These are phyloP conservation scores for Apodemia duryi DNA, from an alignment of 2,888 invertebrate species.

Conservation along the genomic window DNA sequence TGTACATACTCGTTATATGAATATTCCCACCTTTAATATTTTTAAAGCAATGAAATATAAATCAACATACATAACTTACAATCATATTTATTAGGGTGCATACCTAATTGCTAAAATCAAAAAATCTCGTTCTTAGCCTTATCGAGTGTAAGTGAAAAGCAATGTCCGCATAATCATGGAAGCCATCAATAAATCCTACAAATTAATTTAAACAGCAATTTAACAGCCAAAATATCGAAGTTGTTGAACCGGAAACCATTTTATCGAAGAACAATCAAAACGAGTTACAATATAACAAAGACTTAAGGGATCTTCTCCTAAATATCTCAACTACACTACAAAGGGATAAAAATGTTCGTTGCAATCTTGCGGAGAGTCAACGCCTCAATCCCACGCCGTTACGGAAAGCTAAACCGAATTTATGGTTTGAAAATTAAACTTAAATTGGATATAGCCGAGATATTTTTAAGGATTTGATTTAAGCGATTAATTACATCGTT, in stretches of 20 bases:
- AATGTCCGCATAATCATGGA: neutral
- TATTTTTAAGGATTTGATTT: constrained; percentile 68
- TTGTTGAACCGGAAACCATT: constrained; percentile 45
- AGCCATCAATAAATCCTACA: constrained; percentile 5
- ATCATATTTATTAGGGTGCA: neutral
- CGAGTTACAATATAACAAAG: constrained; percentile 57
- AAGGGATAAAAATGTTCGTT: constrained; percentile 69
- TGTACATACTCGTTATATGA: no score
- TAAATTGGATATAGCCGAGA: constrained; percentile 68
- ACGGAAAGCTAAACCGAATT: constrained; percentile 73
- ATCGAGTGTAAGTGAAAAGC: neutral
- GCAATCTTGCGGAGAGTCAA: constrained; percentile 64
- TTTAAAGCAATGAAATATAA: no score
- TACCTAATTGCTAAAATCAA: no score
- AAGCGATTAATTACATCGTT: constrained; percentile 52
- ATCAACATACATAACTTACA: no score
- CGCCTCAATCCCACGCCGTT: constrained; percentile 58
- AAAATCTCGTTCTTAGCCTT: neutral
- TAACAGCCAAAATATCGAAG: constrained; percentile 36
- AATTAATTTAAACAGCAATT: constrained; percentile 33
- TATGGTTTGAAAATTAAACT: constrained; percentile 75
- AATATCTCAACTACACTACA: constrained; percentile 61
- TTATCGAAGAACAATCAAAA: constrained; percentile 54
- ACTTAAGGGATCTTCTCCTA: constrained; percentile 55
- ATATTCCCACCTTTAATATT: no score